Percentiles rank a stretch among this genome's conserved stretches.
Evolutionary conservation across 2,113 vertebrate genomes (phyloP).

Genomic region (Geococcyx californianus): DNA sequence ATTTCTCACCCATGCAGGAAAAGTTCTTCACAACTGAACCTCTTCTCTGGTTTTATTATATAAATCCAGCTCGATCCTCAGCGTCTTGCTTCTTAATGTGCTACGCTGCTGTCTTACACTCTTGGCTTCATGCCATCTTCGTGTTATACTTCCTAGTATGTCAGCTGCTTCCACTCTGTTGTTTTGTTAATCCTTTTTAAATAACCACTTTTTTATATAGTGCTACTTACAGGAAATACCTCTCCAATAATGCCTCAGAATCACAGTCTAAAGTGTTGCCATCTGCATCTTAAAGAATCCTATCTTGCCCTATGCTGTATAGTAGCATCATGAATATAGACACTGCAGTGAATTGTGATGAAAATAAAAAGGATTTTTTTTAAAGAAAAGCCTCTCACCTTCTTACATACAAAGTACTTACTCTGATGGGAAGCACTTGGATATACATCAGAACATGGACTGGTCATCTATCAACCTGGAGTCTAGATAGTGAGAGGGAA

Average conservation of each 20-base stretch:
- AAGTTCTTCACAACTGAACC: not conserved
- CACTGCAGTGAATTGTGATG: not conserved
- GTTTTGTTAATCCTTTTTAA: conserved; percentile 18
- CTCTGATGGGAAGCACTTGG: not conserved
- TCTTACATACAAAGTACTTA: not conserved
- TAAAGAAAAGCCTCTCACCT: not conserved
- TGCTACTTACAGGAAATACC: not conserved
- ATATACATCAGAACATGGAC: not conserved
- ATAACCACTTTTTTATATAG: not conserved
- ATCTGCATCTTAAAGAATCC: not conserved
- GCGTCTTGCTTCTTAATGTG: not conserved
- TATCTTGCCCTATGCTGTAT: not conserved
- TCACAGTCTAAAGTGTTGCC: not conserved
- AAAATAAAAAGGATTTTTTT: not conserved
- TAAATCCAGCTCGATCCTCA: not conserved
- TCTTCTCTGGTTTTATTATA: not conserved
- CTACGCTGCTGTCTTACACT: rapidly evolving
- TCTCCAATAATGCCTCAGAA: not conserved
- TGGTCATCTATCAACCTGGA: not conserved
- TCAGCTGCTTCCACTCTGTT: not conserved
- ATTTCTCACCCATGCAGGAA: not conserved
- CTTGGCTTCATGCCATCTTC: not conserved
- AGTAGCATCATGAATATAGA: not conserved
- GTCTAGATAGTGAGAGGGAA: not conserved
- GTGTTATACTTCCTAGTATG: not conserved